A percentile compares a stretch with the other conserved stretches of the same genome.
Evolutionary conservation across 2,888 invertebrate genomes (phyloP).

Genomic region (Sericinus montela): DNA sequence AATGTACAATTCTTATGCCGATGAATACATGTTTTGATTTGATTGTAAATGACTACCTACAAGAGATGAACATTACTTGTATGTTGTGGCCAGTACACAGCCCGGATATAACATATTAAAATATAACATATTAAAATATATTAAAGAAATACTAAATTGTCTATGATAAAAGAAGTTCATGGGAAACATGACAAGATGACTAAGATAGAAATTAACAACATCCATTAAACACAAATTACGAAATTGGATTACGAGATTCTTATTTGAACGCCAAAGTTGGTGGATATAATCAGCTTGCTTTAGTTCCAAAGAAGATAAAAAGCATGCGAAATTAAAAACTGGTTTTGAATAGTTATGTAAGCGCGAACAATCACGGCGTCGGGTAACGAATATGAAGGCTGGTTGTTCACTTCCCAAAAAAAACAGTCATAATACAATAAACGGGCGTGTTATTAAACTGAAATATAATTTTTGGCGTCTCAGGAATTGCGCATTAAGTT

Average conservation of each 20-base stretch:
- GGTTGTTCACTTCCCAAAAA: neutral
- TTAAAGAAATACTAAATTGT: too few species aligned
- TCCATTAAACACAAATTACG: neutral
- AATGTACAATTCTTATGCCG: too few species aligned
- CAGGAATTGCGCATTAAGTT: too few species aligned
- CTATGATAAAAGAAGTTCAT: too few species aligned
- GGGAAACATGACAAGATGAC: too few species aligned
- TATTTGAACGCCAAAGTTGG: neutral
- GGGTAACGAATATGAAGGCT: neutral
- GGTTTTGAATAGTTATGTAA: constrained; percentile 17
- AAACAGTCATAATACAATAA: neutral
- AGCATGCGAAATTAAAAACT: constrained; percentile 20
- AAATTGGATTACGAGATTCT: constrained; percentile 1
- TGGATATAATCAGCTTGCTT: constrained; percentile 11
- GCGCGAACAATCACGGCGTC: constrained; percentile 8
- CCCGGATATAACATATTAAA: too few species aligned
- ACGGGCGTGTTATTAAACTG: constrained; percentile 4
- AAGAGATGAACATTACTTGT: too few species aligned
- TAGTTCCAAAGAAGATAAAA: constrained; percentile 7
- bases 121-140: too few species aligned
- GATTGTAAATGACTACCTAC: too few species aligned
- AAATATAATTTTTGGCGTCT: neutral
- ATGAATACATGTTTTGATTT: too few species aligned
- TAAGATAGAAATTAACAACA: too few species aligned
- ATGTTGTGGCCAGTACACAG: too few species aligned